phyloP scores from a whole-genome alignment of 2,113 vertebrate species.

The Prochilodus magdalenae region DNA sequence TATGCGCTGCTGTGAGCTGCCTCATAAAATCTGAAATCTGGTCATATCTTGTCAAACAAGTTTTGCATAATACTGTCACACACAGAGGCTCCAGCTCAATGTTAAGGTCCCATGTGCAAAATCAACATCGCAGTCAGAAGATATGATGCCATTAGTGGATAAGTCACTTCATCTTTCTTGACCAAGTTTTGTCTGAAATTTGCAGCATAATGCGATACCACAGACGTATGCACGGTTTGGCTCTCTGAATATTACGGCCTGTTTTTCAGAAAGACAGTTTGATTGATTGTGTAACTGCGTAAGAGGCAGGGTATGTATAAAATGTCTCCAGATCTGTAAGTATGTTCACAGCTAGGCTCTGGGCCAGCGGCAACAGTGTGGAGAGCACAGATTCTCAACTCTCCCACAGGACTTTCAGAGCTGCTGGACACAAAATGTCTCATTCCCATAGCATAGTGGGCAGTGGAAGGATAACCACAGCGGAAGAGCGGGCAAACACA shows the following conservation, averaged over 20 bases:
- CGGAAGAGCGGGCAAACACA: slow-evolving; percentile 59
- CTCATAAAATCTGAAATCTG: too few relatives aligned
- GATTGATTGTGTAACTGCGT: not conserved
- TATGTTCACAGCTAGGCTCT: slow-evolving; percentile 1
- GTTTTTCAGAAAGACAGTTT: not conserved
- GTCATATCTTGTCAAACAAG: too few relatives aligned
- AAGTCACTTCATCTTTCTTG: too few relatives aligned
- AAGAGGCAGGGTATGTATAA: not conserved
- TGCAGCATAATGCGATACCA: not conserved
- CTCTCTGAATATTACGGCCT: not conserved
- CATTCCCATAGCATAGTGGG: slow-evolving; percentile 35
- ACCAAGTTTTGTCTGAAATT: too few relatives aligned
- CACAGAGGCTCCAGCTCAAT: too few relatives aligned
- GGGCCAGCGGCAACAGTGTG: not conserved
- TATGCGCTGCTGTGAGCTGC: too few relatives aligned
- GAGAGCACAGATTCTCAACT: not conserved
- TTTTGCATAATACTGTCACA: too few relatives aligned
- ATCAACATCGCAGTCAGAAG: too few relatives aligned
- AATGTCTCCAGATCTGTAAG: not conserved
- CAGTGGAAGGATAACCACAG: slow-evolving; percentile 68
- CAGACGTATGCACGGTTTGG: not conserved
- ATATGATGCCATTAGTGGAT: too few relatives aligned
- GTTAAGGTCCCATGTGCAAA: too few relatives aligned
- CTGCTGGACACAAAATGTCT: slow-evolving; percentile 7
- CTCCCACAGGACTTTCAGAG: not conserved